Evolutionary conservation across 1,140 invertebrate species (phyloP).

Genomic region (Sitobion miscanthi): DNA sequence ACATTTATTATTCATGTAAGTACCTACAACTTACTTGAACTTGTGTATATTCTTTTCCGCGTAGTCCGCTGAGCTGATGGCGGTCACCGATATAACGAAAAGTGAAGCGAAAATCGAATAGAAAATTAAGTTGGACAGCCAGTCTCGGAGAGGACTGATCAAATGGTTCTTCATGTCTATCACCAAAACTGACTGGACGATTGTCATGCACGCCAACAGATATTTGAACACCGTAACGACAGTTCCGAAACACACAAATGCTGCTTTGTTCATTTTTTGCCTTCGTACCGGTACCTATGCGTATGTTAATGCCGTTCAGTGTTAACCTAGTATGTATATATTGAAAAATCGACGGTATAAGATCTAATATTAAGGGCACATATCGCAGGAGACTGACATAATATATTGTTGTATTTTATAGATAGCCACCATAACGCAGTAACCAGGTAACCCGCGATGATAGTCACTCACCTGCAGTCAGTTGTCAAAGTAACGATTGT

Average conservation of each 20-base stretch:
- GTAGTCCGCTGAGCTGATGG: neutral
- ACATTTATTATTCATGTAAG: neutral
- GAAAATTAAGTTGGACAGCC: neutral
- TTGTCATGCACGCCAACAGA: neutral
- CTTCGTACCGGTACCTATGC: neutral
- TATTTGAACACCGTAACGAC: neutral
- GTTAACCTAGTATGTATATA: neutral
- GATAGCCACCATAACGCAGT: neutral
- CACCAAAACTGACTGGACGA: neutral
- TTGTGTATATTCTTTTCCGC: neutral
- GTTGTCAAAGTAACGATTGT: neutral
- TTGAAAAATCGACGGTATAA: neutral
- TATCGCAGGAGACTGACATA: neutral
- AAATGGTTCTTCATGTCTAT: neutral
- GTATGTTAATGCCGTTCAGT: neutral
- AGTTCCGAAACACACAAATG: constrained; percentile 20
- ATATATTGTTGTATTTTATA: neutral
- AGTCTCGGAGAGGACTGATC: neutral
- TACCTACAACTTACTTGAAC: neutral
- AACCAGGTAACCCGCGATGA: neutral
- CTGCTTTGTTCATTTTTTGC: constrained; percentile 17
- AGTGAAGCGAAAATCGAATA: neutral
- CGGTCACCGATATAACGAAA: neutral
- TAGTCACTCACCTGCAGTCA: neutral
- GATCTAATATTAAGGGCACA: neutral